Evolutionary conservation across 2,888 invertebrate genomes (phyloP), one percentile per base, ranked within the genome.

Genomic region (Drosophila mayaguana): DNA sequence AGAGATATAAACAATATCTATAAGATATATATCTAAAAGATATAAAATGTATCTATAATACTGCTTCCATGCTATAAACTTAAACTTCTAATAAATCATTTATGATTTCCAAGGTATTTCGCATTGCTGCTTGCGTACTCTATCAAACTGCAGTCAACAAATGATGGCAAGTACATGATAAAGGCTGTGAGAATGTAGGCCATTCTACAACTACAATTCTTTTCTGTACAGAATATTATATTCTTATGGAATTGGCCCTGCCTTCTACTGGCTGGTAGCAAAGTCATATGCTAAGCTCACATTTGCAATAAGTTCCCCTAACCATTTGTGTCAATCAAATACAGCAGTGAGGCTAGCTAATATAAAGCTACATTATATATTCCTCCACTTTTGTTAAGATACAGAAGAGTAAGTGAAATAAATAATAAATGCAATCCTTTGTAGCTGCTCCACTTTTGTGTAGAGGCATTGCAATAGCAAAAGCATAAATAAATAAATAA

Each of bases 401-500:
- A 20, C 18, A 28, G 9, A 32, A 4, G 16, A 11, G 8, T 42
- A n/a, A 25, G 12, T 42, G 25, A 28, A 46, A n/a, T 34, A n/a
- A 46, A 46, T 25, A 22, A n/a, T 48, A 20, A 28, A 43, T 51
- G 25, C 14, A 25, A 43, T 36, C 14, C 43, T 38, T 38, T 53
- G 43, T n/a, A 36, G 22, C n/a, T 65, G 32, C 32, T 46, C 22
- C 32, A 38, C 53, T 45, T 38, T 53, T 53, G 22, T 34, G 34
- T 14, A 7, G 50, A 32, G 22, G 34, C 67, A 66, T 18, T 28
- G 28, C 22, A 63, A 36, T 36, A 38, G 36, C 36, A 53, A 38
- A 54, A 38, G 25, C 45, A 20, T 11, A 38, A 55, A 66, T 57
- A 61, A 57, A 74, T 62, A 55, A 67, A 46, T 57, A 42, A 45